These are phyloP conservation scores for Eubucco bourcierii DNA, from an alignment of 2,113 vertebrate species.

Conservation along the genomic window DNA sequence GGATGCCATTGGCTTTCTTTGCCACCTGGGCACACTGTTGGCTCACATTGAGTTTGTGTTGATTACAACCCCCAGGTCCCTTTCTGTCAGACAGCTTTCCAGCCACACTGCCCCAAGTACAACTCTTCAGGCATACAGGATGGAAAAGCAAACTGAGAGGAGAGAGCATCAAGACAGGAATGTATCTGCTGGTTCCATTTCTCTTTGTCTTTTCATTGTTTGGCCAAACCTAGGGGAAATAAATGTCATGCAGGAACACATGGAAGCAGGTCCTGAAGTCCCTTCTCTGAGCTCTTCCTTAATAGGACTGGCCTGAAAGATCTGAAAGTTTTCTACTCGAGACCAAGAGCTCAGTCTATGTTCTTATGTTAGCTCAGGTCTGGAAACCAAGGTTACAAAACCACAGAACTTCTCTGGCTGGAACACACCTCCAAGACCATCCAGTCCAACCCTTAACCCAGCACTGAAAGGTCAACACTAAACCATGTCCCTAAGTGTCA, in stretches of 20 bases:
- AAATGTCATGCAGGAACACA: not conserved
- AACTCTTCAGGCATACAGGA: not conserved
- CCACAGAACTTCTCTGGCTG: too few species aligned
- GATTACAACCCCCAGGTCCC: too few species aligned
- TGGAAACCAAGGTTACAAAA: not conserved
- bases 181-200: not conserved
- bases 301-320: not conserved
- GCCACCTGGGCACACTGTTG: too few species aligned
- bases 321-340: not conserved
- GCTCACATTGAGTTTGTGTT: too few species aligned
- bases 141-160: not conserved
- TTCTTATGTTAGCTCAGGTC: not conserved
- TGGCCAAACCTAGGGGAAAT: not conserved
- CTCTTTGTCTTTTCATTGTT: not conserved
- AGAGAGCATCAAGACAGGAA: not conserved
- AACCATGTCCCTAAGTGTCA: too few species aligned
- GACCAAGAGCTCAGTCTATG: not conserved
- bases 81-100: too few species aligned
- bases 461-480: too few species aligned
- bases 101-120: too few species aligned
- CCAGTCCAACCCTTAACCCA: too few species aligned
- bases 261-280: not conserved
- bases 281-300: not conserved
- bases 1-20: too few species aligned
- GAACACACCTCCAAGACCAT: too few species aligned